Base-by-base conservation (phyloP, 2,113 vertebrate genomes). In the Mohoua ochrocephala region DNA sequence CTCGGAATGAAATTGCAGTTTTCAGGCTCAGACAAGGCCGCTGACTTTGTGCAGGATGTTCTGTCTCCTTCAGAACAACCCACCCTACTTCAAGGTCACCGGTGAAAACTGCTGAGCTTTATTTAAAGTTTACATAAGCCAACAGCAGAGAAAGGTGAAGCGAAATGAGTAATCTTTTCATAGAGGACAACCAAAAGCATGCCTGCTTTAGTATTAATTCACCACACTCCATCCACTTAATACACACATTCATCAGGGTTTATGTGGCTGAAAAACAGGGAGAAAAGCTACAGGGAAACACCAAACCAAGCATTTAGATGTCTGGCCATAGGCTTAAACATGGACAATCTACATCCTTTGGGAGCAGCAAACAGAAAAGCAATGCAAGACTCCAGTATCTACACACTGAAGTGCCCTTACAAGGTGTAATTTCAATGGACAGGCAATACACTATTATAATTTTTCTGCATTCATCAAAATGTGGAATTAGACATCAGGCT, bases 401-500 rank as follows among this genome's bases (percentile, higher is more conserved):
- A 16, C 12, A 42, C 0, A 47, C 4, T 14, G 15, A 31, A 22
- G 12, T 15, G 52, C 30, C 67, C 68, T 50, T 11, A 37, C 2
- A 11, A 42, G n/a, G 30, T 3, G 0, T 4, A 22, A 67, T 35
- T 57, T 60, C 27, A 41, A 3, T 6, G 6, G 31, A 49, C 9
- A n/a, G 16, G 15, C 8, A 93, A 52, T 89, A 23, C 7, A 28
- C 6, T 22, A 47, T 4, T 16, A 11, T 0, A 5, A 5, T 16
- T 22, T 64, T 33, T 44, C 41, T 15, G 14, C 17, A 41, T n/a
- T 76, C 24, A 64, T 47, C 57, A 65, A 57, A 68, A 76, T 1
- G 5, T 24, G 18, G 30, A 53, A 35, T 50, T 19, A 33, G 54
- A 27, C 24, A 47, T 12, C 9, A 28, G 28, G 53, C 9, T 28